Base-by-base conservation (phyloP, 2,888 invertebrate genomes). In the Cryptocephalus primarius region DNA sequence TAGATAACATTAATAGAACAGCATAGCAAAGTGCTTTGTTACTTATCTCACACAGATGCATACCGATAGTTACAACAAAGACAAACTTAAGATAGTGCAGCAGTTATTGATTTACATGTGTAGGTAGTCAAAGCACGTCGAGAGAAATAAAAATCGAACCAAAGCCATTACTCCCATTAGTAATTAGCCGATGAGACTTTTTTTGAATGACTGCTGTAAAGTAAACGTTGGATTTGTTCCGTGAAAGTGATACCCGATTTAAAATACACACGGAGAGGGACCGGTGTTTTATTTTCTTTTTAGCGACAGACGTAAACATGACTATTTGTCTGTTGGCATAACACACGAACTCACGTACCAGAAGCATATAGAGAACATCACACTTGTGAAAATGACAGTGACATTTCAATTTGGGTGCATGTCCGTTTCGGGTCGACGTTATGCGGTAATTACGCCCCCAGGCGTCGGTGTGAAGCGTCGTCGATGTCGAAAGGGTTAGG, bases 371-470 rank as follows among this genome's bases (percentile, higher is more conserved):
- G 22, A 22, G 53, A 50, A 56, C 52, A 56, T 56, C 53, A 51
- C 56, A 55, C 50, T 57, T 46, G 64, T 66, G 66, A 66, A 63
- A 65, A 64, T 67, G 68, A 67, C 67, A 67, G 58, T 68, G 67
- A 68, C 67, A 64, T 66, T 68, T 67, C 68, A 66, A 68, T 68
- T 67, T 66, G 56, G 59, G 52, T 60, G 56, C 57, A 55, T 57
- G 58, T 55, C 55, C 57, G 57, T 55, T 57, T 50, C 53, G 54
- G 60, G 59, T 56, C 55, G 58, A 55, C 55, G 58, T 48, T 54
- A 50, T 56, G 59, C 55, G 61, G 60, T 59, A 55, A 59, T 55
- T 50, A 54, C 55, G 52, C 52, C 48, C 52, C 54, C 55, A 50
- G 59, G 57, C 59, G 57, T 59, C 55, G 56, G 48, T 52, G 51